Conservation (phyloP, 2,888 invertebrate genomes). For the Drosophila fungiperda region DNA sequence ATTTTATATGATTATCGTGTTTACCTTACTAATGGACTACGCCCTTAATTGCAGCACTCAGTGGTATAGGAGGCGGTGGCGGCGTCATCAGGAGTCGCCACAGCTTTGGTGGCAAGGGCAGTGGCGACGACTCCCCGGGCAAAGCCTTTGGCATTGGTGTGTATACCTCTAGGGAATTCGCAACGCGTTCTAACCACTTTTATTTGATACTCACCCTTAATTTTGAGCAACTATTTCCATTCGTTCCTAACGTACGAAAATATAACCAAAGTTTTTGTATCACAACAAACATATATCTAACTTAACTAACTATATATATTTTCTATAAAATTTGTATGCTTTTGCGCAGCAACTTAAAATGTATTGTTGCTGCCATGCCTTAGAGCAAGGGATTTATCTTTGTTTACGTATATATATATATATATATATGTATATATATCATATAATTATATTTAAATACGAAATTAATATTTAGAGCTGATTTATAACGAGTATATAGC, state of each 20-base stretch:
- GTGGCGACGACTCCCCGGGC: constrained; percentile 86
- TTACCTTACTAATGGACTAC: constrained; percentile 16
- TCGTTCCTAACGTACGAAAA: constrained; percentile 31
- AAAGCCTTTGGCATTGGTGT: constrained; percentile 94
- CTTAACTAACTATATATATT: constrained; percentile 43
- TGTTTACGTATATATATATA: constrained; percentile 32
- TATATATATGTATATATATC: constrained; percentile 4
- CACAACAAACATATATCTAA: constrained; percentile 53
- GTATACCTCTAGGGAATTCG: constrained; percentile 38
- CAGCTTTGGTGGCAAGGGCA: constrained; percentile 87
- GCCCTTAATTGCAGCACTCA: constrained; percentile 63
- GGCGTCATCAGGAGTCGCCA: constrained; percentile 85
- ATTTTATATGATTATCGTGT: constrained; percentile 14
- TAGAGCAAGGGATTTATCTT: constrained; percentile 76
- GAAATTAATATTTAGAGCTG: constrained; percentile 28
- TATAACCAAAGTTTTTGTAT: constrained; percentile 54
- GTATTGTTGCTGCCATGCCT: constrained; percentile 56
- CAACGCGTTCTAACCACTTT: constrained; percentile 25
- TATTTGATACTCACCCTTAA: constrained; percentile 58
- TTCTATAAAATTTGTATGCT: constrained; percentile 56
- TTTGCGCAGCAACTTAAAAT: constrained; percentile 62
- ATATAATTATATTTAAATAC: constrained; percentile 4
- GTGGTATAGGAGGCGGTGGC: constrained; percentile 49
- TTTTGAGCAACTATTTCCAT: constrained; percentile 61
- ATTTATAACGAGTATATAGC: constrained; percentile 46